Percentiles rank a stretch among this genome's conserved stretches.
phyloP scores from a whole-genome alignment of 2,797 vertebrate species.

The Apogon talboti region DNA sequence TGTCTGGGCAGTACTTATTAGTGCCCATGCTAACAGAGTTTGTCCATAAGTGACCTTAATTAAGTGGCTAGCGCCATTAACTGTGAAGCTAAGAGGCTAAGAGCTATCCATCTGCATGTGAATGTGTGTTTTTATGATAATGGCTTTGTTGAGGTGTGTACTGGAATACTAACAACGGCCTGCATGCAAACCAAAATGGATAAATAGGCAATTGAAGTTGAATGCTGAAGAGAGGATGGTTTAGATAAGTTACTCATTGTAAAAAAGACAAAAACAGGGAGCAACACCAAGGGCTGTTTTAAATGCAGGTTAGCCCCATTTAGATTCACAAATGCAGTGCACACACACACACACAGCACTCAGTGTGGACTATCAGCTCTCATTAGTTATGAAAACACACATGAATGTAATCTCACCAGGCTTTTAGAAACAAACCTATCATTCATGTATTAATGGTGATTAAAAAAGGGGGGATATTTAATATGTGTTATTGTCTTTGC shows the following conservation, averaged over 20 bases:
- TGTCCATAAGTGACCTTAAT: conserved; percentile 85
- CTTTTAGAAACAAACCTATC: conserved; percentile 49
- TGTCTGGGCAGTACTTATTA: conserved; percentile 81
- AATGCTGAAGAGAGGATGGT: conserved; percentile 74
- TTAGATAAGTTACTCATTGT: conserved; percentile 85
- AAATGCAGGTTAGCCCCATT: conserved; percentile 73
- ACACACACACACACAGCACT: conserved; percentile 26
- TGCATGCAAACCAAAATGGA: conserved; percentile 69
- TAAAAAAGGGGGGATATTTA: conserved; percentile 15
- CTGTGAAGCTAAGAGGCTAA: conserved; percentile 78
- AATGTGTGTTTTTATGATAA: conserved; percentile 85
- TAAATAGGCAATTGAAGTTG: conserved; percentile 79
- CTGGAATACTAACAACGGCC: conserved; percentile 79
- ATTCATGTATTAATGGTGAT: conserved; percentile 62
- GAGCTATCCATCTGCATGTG: conserved; percentile 83
- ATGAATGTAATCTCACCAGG: conserved; percentile 72
- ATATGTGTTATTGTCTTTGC: conserved; percentile 1
- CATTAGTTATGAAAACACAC: conserved; percentile 66
- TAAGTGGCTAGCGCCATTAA: conserved; percentile 84
- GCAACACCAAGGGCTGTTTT: conserved; percentile 68
- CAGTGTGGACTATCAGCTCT: conserved; percentile 55
- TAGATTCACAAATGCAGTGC: conserved; percentile 49
- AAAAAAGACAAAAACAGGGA: conserved; percentile 76
- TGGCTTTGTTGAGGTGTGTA: conserved; percentile 80
- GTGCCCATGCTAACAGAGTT: conserved; percentile 79